These are phyloP conservation scores for Thelaira solivaga DNA, from an alignment of 2,888 invertebrate species.

Conservation along the genomic window DNA sequence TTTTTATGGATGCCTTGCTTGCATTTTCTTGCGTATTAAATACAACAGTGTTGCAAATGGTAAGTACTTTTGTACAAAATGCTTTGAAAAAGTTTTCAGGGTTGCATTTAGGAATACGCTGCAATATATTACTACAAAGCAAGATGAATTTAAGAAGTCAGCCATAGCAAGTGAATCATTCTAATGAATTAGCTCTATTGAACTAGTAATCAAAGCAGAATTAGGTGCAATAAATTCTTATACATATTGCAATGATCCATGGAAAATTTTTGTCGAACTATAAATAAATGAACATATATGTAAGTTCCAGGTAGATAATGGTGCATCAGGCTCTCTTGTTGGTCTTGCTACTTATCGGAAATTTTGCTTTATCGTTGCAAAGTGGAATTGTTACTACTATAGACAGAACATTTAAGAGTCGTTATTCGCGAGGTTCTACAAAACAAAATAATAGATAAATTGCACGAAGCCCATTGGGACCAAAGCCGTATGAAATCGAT, in stretches of 20 bases:
- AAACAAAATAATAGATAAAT: conserved; percentile 11
- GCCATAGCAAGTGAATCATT: no score
- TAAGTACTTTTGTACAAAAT: no score
- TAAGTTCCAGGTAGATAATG: no score
- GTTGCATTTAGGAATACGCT: not conserved
- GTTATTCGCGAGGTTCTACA: conserved; percentile 27
- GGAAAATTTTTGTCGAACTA: no score
- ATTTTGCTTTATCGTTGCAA: conserved; percentile 7
- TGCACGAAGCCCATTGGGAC: conserved; percentile 58
- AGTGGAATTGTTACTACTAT: not conserved
- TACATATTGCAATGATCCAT: no score
- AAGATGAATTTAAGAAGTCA: not conserved
- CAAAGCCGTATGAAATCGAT: conserved; percentile 16
- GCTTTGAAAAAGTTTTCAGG: not conserved
- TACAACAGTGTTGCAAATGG: not conserved
- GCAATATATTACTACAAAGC: no score
- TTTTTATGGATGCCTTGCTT: not conserved
- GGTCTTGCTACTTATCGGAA: no score
- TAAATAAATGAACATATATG: no score
- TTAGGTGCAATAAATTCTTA: no score
- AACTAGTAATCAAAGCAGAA: no score
- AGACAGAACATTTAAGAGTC: not conserved
- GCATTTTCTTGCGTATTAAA: not conserved
- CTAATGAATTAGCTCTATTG: no score
- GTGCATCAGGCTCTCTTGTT: no score